Evolutionary conservation across 2,888 invertebrate genomes (phyloP), one percentile per base, ranked within the genome.

Genomic region (Amblyjoppa fuscipennis): DNA sequence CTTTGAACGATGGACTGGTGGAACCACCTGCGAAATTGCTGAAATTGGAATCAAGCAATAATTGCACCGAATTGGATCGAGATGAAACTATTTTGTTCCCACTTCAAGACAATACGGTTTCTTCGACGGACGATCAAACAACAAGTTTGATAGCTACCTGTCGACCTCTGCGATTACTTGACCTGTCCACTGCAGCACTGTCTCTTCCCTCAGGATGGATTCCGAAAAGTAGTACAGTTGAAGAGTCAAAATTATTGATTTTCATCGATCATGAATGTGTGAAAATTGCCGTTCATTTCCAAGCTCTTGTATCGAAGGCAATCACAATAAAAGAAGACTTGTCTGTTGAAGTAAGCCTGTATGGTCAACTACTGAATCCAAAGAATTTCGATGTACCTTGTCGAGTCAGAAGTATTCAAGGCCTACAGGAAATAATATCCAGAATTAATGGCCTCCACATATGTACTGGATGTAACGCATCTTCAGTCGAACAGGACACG

Each of bases 241-340:
- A 59, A 73, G 56, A 41, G 41, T 41, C 20, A 5, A 41, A 73
- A 61, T 41, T 61, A 28, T n/a, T 74, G 9, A 61, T n/a, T 34
- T 25, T 28, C 16, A n/a, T 61, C 13, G 20, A 4, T 45, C 28
- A 16, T 41, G 74, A 31, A 45, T 9, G 9, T 45, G 59, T 20
- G 16, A 61, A 61, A 61, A 61, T 73, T 59, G 34, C 6, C 2
- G 38, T 45, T 31, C 61, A 45, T 28, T 45, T 61, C 7, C 61
- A 74, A 74, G 61, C 45, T 16, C 28, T 49, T 9, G 45, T 71
- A 45, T 71, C 66, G 34, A 77, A 73, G 66, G 41, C 64, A n/a
- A 31, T 82, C 13, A 77, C 59, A 13, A 25, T 77, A 34, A 59
- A 53, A 20, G 71, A 77, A 66, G 82, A 77, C 45, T 66, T 82